Percentiles rank a stretch among this genome's conserved stretches.
These are phyloP conservation scores for Hyla sarda DNA, from an alignment of 2,113 vertebrate genomes.

Conservation along the genomic window DNA sequence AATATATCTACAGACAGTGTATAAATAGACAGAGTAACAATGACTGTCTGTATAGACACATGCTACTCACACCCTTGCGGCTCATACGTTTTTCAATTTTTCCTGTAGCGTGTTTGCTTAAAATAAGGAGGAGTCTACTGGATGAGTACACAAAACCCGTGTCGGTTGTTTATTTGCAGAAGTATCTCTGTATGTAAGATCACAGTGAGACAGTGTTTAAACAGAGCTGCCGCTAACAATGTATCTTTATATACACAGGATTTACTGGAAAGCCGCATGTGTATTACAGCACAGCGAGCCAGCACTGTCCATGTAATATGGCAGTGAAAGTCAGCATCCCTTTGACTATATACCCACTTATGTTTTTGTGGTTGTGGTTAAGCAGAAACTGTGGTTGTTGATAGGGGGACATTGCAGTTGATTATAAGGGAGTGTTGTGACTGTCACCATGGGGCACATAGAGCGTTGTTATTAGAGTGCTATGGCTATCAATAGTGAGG, in stretches of 20 bases:
- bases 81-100: conserved; percentile 27
- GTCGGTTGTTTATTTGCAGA: conserved; percentile 55
- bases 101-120: conserved; percentile 41
- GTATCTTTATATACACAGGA: conserved; percentile 29
- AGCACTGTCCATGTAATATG: background rate
- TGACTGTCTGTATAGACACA: conserved; percentile 51
- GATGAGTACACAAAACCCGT: conserved; percentile 53
- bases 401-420: background rate
- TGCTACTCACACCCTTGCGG: conserved; percentile 37
- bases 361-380: background rate
- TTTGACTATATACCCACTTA: background rate
- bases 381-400: background rate
- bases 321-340: background rate
- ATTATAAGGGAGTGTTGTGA: background rate
- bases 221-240: conserved; percentile 41
- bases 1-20: conserved; percentile 56
- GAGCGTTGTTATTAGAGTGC: background rate
- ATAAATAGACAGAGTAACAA: conserved; percentile 58
- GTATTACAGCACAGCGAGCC: background rate
- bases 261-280: background rate
- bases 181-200: conserved; percentile 49
- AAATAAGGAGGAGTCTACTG: background rate
- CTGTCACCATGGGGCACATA: background rate
- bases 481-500: background rate
- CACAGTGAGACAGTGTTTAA: conserved; percentile 49